Conservation (phyloP, 2,113 vertebrate species). For the Perca flavescens region DNA sequence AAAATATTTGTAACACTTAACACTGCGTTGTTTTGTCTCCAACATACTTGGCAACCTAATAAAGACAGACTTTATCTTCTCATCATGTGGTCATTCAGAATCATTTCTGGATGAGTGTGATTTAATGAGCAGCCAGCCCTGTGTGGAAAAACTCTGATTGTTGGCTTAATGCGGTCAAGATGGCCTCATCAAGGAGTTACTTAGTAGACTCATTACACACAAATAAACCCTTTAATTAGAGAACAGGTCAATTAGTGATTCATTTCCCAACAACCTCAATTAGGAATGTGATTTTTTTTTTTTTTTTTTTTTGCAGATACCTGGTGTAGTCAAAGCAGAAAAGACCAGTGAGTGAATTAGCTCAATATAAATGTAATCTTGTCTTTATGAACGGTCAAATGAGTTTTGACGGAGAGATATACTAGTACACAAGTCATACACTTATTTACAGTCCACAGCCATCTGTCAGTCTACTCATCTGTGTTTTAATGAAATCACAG, state of each 20-base stretch:
- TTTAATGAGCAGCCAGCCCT: slow-evolving; percentile 11
- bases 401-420: slow-evolving; percentile 26
- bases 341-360: slow-evolving; percentile 11
- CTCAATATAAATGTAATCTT: slow-evolving; percentile 8
- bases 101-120: slow-evolving; percentile 8
- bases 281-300: not conserved
- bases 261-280: slow-evolving; percentile 36
- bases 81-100: slow-evolving; percentile 19
- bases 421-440: slow-evolving; percentile 13
- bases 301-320: not conserved
- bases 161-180: slow-evolving; percentile 38
- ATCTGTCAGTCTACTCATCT: slow-evolving; percentile 61
- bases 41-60: slow-evolving; percentile 13
- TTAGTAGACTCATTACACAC: slow-evolving; percentile 42
- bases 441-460: slow-evolving; percentile 40
- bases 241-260: slow-evolving; percentile 50
- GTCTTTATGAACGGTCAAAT: slow-evolving; percentile 21
- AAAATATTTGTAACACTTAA: slow-evolving; percentile 12
- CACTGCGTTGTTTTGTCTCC: slow-evolving; percentile 11
- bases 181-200: slow-evolving; percentile 34
- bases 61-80: not conserved
- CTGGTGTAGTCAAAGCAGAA: slow-evolving; percentile 14
- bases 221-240: slow-evolving; percentile 55
- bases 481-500: slow-evolving; percentile 74
- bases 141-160: slow-evolving; percentile 19